Conservation (phyloP, 2,888 invertebrate species). For the Tipula lateralis region DNA sequence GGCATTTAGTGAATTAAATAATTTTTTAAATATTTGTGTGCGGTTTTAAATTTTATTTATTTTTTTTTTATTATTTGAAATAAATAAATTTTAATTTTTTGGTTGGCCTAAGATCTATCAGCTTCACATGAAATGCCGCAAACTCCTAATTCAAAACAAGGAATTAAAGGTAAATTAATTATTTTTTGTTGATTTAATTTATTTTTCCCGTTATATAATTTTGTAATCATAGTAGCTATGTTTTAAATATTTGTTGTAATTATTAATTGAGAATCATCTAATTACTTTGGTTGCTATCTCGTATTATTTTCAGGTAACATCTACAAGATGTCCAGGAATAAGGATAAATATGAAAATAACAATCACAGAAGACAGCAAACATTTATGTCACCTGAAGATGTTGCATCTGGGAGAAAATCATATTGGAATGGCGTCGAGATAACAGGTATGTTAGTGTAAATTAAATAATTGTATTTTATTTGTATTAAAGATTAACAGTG, state of each 20-base stretch:
- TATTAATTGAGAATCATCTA: neutral
- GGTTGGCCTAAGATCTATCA: conserved; percentile 25
- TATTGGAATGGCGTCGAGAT: conserved; percentile 91
- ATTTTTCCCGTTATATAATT: neutral
- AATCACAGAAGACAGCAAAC: conserved; percentile 78
- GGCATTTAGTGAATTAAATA: neutral
- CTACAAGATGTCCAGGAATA: conserved; percentile 65
- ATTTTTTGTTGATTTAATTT: neutral
- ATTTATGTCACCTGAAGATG: conserved; percentile 89
- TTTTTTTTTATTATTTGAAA: conserved; percentile 19
- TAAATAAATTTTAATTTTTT: conserved; percentile 24
- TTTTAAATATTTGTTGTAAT: neutral
- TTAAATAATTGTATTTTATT: neutral
- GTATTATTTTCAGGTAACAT: conserved; percentile 42
- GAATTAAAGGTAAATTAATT: conserved; percentile 28
- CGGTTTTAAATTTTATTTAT: neutral
- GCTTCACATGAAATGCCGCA: conserved; percentile 30
- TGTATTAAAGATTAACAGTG: conserved; percentile 42
- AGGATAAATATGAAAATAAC: conserved; percentile 84
- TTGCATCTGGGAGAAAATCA: conserved; percentile 86
- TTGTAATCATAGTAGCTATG: neutral
- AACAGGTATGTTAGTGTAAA: conserved; percentile 52
- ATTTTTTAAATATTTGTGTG: neutral
- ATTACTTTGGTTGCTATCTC: neutral
- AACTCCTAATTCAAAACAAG: conserved; percentile 28